These are phyloP conservation scores for Drosophila nr. medialis DNA, from an alignment of 2,888 invertebrate genomes.

Conservation along the genomic window DNA sequence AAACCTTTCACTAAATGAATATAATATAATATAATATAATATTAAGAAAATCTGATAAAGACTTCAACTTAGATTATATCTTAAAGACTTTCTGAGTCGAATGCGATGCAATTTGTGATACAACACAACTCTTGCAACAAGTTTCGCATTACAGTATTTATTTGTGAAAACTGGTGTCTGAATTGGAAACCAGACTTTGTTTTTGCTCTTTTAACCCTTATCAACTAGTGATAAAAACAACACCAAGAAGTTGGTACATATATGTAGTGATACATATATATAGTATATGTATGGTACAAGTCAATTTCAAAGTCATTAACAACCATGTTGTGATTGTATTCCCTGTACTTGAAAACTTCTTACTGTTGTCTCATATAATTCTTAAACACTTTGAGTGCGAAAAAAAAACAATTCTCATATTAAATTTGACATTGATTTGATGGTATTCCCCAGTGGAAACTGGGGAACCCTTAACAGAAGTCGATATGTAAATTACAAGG, in stretches of 20 bases:
- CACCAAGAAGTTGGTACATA: constrained; percentile 4
- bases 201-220: background rate
- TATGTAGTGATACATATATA: too few species aligned
- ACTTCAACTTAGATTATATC: background rate
- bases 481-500: constrained; percentile 12
- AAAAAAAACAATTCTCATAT: too few species aligned
- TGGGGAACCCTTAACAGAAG: too few species aligned
- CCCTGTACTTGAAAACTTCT: background rate
- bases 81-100: too few species aligned
- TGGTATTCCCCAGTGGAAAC: background rate
- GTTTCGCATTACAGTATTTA: background rate
- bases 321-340: constrained; percentile 16
- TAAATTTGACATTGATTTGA: background rate
- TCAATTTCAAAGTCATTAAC: constrained; percentile 22
- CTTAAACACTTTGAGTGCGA: background rate
- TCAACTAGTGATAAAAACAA: background rate
- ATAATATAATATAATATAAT: background rate
- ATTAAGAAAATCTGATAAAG: background rate
- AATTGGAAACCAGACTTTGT: constrained; percentile 4
- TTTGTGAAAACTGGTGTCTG: background rate
- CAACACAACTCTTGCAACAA: background rate
- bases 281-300: background rate
- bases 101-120: background rate
- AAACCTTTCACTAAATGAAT: background rate
- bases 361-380: background rate